A percentile compares a stretch with the other conserved stretches of the same genome.
Conservation (phyloP, 1,140 invertebrate species). For the Ylistrum balloti region DNA sequence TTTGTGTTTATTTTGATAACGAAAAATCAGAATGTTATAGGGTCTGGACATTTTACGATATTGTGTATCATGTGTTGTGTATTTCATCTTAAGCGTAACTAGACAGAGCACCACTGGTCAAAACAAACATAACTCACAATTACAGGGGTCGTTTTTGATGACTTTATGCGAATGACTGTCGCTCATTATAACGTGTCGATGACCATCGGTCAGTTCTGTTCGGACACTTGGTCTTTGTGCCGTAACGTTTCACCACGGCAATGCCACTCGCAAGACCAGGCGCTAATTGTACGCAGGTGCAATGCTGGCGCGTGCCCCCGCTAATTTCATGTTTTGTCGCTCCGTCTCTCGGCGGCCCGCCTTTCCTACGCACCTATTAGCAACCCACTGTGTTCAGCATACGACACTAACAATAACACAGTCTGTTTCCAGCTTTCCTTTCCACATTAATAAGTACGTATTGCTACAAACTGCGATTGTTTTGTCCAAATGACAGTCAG, state of each 20-base stretch:
- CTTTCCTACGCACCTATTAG: not conserved
- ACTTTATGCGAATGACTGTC: not conserved
- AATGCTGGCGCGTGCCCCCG: constrained; percentile 13
- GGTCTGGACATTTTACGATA: too few species aligned
- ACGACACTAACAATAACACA: not conserved
- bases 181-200: not conserved
- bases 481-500: not conserved
- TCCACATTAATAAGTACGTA: not conserved
- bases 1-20: too few species aligned
- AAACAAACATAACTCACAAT: not conserved
- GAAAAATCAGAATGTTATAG: too few species aligned
- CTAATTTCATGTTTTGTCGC: constrained; percentile 28
- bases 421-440: not conserved
- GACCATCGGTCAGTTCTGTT: constrained; percentile 18
- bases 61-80: too few species aligned
- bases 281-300: constrained; percentile 37
- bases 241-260: constrained; percentile 9
- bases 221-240: constrained; percentile 36
- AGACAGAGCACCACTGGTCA: too few species aligned
- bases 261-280: not conserved
- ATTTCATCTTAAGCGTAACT: too few species aligned
- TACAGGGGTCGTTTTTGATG: not conserved
- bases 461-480: constrained; percentile 14
- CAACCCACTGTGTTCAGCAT: not conserved
- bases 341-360: not conserved